These are phyloP conservation scores for Petrocephalus schoutedeni DNA, from an alignment of 2,797 vertebrate genomes.

Conservation along the genomic window DNA sequence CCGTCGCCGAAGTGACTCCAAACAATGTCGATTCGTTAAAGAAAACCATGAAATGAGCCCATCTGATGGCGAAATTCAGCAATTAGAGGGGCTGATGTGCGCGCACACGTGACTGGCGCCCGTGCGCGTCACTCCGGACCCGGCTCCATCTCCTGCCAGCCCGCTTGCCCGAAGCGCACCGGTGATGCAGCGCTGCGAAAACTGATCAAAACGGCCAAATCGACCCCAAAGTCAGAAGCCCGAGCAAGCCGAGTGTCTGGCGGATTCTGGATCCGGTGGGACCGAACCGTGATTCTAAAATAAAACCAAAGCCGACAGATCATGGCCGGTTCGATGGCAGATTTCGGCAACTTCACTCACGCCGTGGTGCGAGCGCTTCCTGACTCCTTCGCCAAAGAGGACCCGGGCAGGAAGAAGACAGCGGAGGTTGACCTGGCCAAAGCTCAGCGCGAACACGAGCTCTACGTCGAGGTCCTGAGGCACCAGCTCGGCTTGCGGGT, in stretches of 20 bases:
- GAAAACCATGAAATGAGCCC: not conserved
- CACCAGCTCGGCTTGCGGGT: conserved; percentile 81
- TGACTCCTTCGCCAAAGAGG: conserved; percentile 67
- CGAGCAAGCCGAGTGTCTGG: not conserved
- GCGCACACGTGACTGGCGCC: conserved; percentile 44
- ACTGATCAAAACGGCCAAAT: conserved; percentile 23
- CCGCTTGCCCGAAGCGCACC: conserved; percentile 42
- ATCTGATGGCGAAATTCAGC: conserved; percentile 23
- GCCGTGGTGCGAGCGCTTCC: conserved; percentile 80
- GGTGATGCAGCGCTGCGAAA: conserved; percentile 28
- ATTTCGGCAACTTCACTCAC: conserved; percentile 79
- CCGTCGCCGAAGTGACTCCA: not conserved
- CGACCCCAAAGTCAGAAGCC: not conserved
- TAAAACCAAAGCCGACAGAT: conserved; percentile 27
- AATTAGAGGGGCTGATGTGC: conserved; percentile 27
- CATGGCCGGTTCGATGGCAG: conserved; percentile 61
- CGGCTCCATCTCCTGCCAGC: conserved; percentile 40
- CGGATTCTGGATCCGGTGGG: conserved; percentile 33
- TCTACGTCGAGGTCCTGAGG: conserved; percentile 73
- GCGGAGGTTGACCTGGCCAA: conserved; percentile 67
- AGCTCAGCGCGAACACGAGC: conserved; percentile 69
- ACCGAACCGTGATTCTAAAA: conserved; percentile 9
- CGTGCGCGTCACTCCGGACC: conserved; percentile 50
- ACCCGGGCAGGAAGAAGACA: conserved; percentile 58
- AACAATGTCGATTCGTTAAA: not conserved